Evolutionary conservation across 2,888 invertebrate genomes (phyloP).

Genomic region (Zaprionus bogoriensis): DNA sequence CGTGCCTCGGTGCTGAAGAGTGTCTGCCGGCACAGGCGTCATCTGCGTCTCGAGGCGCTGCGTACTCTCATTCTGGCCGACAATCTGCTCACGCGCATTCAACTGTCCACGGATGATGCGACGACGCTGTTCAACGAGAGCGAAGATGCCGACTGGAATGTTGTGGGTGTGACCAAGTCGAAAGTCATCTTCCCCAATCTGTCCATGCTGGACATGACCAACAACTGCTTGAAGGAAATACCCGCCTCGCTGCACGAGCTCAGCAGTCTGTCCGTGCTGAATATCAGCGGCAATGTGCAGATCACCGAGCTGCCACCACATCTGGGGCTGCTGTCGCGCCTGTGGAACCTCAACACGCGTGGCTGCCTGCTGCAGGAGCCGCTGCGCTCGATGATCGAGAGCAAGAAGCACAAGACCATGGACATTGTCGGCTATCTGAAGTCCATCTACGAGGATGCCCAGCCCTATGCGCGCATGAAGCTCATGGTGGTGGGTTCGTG

Average conservation of each 20-base stretch:
- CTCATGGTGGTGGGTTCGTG: constrained; percentile 97
- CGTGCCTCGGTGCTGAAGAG: constrained; percentile 89
- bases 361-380: constrained; percentile 95
- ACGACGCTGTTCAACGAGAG: constrained; percentile 85
- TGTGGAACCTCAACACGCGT: constrained; percentile 97
- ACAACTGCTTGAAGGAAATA: constrained; percentile 91
- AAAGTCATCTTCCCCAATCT: constrained; percentile 95
- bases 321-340: constrained; percentile 95
- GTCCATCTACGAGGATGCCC: constrained; percentile 93
- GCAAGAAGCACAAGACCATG: constrained; percentile 97
- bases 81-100: constrained; percentile 92
- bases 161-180: constrained; percentile 85
- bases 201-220: constrained; percentile 96
- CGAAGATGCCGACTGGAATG: constrained; percentile 86
- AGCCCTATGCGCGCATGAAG: constrained; percentile 97
- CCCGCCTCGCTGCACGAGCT: constrained; percentile 93
- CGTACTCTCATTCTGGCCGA: constrained; percentile 88
- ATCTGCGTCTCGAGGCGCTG: constrained; percentile 86
- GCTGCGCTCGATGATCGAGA: constrained; percentile 93
- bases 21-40: constrained; percentile 93
- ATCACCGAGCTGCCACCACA: constrained; percentile 95
- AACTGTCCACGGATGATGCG: constrained; percentile 91
- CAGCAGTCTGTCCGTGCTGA: constrained; percentile 94
- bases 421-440: constrained; percentile 95
- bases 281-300: constrained; percentile 89